Conservation (phyloP, 2,888 invertebrate species). For the Oxystoma pomonae region DNA sequence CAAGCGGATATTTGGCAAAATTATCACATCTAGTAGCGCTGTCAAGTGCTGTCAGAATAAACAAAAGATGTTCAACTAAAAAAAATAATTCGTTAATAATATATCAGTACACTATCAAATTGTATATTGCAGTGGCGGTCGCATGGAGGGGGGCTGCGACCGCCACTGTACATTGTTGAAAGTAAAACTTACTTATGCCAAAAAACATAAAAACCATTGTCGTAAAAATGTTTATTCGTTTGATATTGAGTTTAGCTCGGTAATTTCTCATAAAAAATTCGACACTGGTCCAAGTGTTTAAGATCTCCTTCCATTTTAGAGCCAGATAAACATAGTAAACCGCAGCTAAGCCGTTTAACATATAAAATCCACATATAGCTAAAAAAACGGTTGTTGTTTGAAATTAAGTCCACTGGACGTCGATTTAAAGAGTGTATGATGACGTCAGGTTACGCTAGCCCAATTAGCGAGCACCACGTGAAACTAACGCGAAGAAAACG, state of each 20-base stretch:
- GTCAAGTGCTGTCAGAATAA: constrained; percentile 35
- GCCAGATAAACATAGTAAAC: constrained; percentile 36
- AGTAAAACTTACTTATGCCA: constrained; percentile 41
- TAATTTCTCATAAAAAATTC: constrained; percentile 40
- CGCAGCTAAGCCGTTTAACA: constrained; percentile 34
- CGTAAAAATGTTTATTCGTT: constrained; percentile 35
- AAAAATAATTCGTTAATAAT: constrained; percentile 20
- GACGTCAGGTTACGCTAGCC: no score
- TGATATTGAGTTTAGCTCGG: constrained; percentile 31
- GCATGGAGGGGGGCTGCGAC: neutral
- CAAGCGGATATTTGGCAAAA: constrained; percentile 26
- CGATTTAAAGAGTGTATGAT: no score
- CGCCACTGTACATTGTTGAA: neutral
- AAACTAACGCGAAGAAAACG: no score
- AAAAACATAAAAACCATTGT: constrained; percentile 36
- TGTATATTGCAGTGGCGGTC: neutral
- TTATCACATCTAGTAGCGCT: constrained; percentile 30
- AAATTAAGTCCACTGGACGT: no score
- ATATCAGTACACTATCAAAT: constrained; percentile 1
- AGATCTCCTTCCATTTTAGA: constrained; percentile 32
- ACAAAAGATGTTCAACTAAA: constrained; percentile 41
- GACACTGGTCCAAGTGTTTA: constrained; percentile 39
- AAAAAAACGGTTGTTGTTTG: no score
- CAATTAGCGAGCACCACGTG: no score
- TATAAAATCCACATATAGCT: constrained; percentile 39